Conservation (phyloP, 2,888 invertebrate genomes). For the Tyria jacobaeae region DNA sequence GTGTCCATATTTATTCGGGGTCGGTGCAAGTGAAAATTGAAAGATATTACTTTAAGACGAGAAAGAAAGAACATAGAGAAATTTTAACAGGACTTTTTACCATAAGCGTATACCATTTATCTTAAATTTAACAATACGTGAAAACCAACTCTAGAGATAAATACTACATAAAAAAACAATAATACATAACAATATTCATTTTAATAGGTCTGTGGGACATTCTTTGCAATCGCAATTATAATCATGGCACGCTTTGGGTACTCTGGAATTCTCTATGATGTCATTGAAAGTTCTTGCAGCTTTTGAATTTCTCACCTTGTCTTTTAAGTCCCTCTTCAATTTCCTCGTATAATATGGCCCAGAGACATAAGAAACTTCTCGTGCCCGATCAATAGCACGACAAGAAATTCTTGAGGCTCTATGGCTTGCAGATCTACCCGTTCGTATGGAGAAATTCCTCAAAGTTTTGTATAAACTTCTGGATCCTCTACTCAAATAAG, state of each 20-base stretch:
- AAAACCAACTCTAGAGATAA: not conserved
- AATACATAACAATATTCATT: conserved; percentile 3
- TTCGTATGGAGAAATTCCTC: not conserved
- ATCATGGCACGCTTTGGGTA: conserved; percentile 3
- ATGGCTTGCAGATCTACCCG: not conserved
- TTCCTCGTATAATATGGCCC: conserved; percentile 11
- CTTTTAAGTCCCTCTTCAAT: not conserved
- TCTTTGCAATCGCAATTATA: conserved; percentile 1
- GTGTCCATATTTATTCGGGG: too few species aligned
- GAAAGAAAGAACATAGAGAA: too few species aligned
- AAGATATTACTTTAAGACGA: too few species aligned
- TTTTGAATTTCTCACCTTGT: not conserved
- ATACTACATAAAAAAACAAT: not conserved
- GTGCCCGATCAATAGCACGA: conserved; percentile 1
- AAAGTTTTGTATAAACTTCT: conserved; percentile 3
- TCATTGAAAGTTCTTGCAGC: conserved; percentile 1
- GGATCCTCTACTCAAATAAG: conserved; percentile 6
- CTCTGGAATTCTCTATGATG: conserved; percentile 1
- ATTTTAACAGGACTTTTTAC: too few species aligned
- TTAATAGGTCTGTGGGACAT: conserved; percentile 1
- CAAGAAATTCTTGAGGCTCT: not conserved
- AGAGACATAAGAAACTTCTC: conserved; percentile 2
- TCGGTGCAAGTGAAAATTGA: too few species aligned
- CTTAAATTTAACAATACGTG: too few species aligned
- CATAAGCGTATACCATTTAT: too few species aligned